A percentile compares a stretch with the other conserved stretches of the same genome.
These are phyloP conservation scores for Peromyscus nudipes DNA, from an alignment of 2,797 vertebrate genomes.

Conservation along the genomic window DNA sequence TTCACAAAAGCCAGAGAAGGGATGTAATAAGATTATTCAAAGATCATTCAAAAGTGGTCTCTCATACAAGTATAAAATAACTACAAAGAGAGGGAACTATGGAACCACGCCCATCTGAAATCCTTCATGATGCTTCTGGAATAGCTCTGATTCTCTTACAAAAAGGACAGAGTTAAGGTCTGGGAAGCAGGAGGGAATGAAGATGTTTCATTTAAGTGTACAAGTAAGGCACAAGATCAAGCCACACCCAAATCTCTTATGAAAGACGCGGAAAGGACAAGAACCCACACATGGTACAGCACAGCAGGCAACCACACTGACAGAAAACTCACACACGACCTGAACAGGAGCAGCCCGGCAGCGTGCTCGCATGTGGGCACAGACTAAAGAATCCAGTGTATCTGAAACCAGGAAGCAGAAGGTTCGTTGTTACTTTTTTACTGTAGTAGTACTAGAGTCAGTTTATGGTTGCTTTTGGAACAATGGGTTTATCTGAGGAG, in stretches of 20 bases:
- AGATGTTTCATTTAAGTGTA: slow-evolving; percentile 89
- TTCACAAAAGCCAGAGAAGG: slow-evolving; percentile 84
- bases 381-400: slow-evolving; percentile 91
- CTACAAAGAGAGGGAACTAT: slow-evolving; percentile 83
- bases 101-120: slow-evolving; percentile 85
- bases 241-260: slow-evolving; percentile 91
- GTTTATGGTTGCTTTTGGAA: slow-evolving; percentile 86
- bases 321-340: slow-evolving; percentile 87
- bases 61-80: slow-evolving; percentile 87
- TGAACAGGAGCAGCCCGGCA: slow-evolving; percentile 88
- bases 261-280: slow-evolving; percentile 87
- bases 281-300: slow-evolving; percentile 90
- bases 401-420: slow-evolving; percentile 88
- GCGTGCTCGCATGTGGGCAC: slow-evolving; percentile 90
- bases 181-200: slow-evolving; percentile 85
- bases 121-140: slow-evolving; percentile 86
- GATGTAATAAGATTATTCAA: slow-evolving; percentile 85
- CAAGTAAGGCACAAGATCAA: slow-evolving; percentile 94
- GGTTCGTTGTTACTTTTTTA: slow-evolving; percentile 74
- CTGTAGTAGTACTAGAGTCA: slow-evolving; percentile 84
- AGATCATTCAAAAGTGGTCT: slow-evolving; percentile 90
- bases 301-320: slow-evolving; percentile 87
- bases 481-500: slow-evolving; percentile 87
- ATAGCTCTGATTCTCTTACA: slow-evolving; percentile 87
- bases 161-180: slow-evolving; percentile 84